Evolutionary conservation across 2,797 vertebrate genomes (phyloP), one percentile per base, ranked within the genome.

Genomic region (Eulemur albifrons): DNA sequence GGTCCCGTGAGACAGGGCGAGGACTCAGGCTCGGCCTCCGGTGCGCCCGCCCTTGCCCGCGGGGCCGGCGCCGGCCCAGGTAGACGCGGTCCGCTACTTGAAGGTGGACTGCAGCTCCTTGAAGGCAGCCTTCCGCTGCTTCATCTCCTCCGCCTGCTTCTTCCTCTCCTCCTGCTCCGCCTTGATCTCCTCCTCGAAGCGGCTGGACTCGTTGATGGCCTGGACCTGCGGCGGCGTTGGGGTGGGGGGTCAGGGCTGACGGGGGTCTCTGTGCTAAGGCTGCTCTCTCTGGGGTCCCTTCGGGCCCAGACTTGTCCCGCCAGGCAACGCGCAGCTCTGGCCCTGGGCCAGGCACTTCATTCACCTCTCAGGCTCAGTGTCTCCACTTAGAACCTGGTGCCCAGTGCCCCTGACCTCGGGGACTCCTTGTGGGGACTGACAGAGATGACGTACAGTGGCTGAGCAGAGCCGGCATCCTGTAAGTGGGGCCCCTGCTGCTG

Each of bases 161-260:
- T 99, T 99, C 98, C 99, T 99, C 77, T 98, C 99, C 97, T 99
- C 99, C 96, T 99, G 99, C 98, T 99, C 99, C 0, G 99, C 99
- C 72, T 99, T 99, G 98, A 99, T 99, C 98, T 99, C 99, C 5
- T 99, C 99, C 97, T 99, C 99, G 0, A 99, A 99, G 35, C 98
- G 99, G 97, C 98, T 99, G 77, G 99, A 98, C 5, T 99, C 99
- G 0, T 98, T 99, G 98, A 99, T 99, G 81, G 99, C 99, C 50
- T 99, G 99, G 20, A 99, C 99, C 99, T 99, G 98, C 5, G 7
- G 25, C 3, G 32, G 4, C 0, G 43, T 0, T 5, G 3, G 11
- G 86, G 9, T 0, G 3, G 30, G 7, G 54, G 1, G 73, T 90
- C 45, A 76, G 83, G 10, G 20, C 18, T 0, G 50, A 15, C 25